A percentile compares a stretch with the other conserved stretches of the same genome.
These are phyloP conservation scores for Styela clava DNA, from an alignment of 23 tunicate species.

Conservation along the genomic window DNA sequence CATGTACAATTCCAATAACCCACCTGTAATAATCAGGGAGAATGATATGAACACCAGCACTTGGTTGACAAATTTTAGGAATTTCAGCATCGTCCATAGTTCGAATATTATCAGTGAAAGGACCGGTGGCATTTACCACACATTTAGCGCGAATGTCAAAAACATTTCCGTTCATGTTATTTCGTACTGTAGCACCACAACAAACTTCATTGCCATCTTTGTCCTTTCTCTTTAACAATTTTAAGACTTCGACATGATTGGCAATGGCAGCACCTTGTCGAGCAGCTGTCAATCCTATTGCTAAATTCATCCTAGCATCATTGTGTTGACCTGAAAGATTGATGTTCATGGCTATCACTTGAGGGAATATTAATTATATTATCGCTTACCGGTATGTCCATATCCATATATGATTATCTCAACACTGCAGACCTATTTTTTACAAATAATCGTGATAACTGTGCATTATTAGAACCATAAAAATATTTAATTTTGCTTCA, in stretches of 20 bases:
- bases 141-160: constrained; percentile 78
- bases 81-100: constrained; percentile 58
- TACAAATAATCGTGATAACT: too few relatives aligned
- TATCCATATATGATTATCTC: too few relatives aligned
- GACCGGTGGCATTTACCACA: constrained; percentile 90
- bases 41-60: constrained; percentile 92
- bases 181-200: constrained; percentile 72
- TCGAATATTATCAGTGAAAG: constrained; percentile 79
- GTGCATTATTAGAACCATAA: too few relatives aligned
- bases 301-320: constrained; percentile 88
- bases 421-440: too few relatives aligned
- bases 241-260: constrained; percentile 76
- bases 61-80: constrained; percentile 82
- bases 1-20: neutral
- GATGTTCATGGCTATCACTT: too few relatives aligned
- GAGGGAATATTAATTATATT: neutral
- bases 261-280: constrained; percentile 88
- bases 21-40: constrained; percentile 94
- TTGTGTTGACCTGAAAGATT: constrained; percentile 66
- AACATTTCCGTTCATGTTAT: constrained; percentile 56
- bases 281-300: constrained; percentile 86
- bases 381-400: too few relatives aligned
- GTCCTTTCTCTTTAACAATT: constrained; percentile 53
- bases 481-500: too few relatives aligned
- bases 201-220: constrained; percentile 48